Percentiles rank a stretch among this genome's conserved stretches.
Conservation (phyloP, 2,888 invertebrate genomes). For the Volucella inflata region DNA sequence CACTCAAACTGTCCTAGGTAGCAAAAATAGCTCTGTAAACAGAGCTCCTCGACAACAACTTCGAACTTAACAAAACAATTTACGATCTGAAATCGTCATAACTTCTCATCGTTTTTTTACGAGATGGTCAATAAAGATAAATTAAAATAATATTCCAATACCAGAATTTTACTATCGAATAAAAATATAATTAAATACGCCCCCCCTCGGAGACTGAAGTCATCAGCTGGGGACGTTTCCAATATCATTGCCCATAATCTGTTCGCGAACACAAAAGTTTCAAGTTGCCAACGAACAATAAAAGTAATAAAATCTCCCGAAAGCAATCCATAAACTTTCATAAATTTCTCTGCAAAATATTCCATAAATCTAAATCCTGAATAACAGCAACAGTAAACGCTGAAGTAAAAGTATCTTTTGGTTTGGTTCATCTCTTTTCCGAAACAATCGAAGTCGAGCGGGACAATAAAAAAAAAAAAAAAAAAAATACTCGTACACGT, state of each 20-base stretch:
- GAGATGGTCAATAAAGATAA: constrained; percentile 48
- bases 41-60: too few species aligned
- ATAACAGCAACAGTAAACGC: constrained; percentile 48
- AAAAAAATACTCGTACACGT: too few species aligned
- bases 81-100: constrained; percentile 22
- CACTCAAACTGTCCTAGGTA: background rate
- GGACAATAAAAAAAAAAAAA: constrained; percentile 18
- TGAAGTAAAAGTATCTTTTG: too few species aligned
- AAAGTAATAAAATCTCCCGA: constrained; percentile 60
- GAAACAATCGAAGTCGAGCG: constrained; percentile 26
- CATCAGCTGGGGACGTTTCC: constrained; percentile 1
- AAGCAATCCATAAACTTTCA: constrained; percentile 58
- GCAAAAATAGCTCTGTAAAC: too few species aligned
- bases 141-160: constrained; percentile 51
- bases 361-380: constrained; percentile 67
- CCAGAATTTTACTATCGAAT: constrained; percentile 47
- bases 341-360: constrained; percentile 65
- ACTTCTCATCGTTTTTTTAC: constrained; percentile 27
- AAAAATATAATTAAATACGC: constrained; percentile 63
- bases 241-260: constrained; percentile 65
- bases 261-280: constrained; percentile 42
- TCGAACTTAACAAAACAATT: constrained; percentile 4
- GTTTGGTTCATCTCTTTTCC: constrained; percentile 12
- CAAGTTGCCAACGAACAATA: constrained; percentile 28
- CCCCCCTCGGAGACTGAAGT: background rate